phyloP scores from a whole-genome alignment of 2,888 invertebrate genomes.

The Microplitis manilae region DNA sequence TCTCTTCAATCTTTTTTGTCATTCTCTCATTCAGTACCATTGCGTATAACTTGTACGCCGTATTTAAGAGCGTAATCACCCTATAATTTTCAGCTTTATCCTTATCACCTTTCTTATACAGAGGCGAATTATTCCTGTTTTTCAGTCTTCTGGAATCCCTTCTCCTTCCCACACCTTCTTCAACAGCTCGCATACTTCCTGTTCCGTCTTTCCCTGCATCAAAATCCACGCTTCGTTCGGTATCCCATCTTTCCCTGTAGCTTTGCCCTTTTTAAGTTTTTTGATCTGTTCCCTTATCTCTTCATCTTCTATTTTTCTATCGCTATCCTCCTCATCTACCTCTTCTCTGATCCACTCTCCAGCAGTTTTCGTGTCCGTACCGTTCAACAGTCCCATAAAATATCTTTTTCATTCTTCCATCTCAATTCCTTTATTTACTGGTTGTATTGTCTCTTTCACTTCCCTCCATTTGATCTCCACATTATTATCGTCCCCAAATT shows the following conservation, averaged over 20 bases:
- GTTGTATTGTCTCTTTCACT: not conserved
- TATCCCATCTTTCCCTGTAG: conserved; percentile 30
- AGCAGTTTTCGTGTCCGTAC: conserved; percentile 23
- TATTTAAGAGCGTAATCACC: conserved; percentile 47
- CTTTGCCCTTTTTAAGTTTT: conserved; percentile 34
- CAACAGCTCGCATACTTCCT: not conserved
- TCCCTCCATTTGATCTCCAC: not conserved
- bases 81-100: conserved; percentile 46
- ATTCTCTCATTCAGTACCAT: conserved; percentile 43
- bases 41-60: conserved; percentile 48
- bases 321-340: conserved; percentile 17
- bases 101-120: conserved; percentile 47
- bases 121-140: conserved; percentile 36
- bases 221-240: conserved; percentile 28
- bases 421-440: conserved; percentile 10
- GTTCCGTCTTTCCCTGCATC: not conserved
- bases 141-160: conserved; percentile 47
- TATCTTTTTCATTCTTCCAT: conserved; percentile 9
- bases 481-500: not conserved
- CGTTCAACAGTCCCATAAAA: not conserved
- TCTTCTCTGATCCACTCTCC: conserved; percentile 9
- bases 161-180: conserved; percentile 41
- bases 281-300: conserved; percentile 21
- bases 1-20: conserved; percentile 38
- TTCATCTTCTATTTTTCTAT: conserved; percentile 5